These are phyloP conservation scores for Synaphobranchus kaupii DNA, from an alignment of 2,797 vertebrate genomes.

Conservation along the genomic window DNA sequence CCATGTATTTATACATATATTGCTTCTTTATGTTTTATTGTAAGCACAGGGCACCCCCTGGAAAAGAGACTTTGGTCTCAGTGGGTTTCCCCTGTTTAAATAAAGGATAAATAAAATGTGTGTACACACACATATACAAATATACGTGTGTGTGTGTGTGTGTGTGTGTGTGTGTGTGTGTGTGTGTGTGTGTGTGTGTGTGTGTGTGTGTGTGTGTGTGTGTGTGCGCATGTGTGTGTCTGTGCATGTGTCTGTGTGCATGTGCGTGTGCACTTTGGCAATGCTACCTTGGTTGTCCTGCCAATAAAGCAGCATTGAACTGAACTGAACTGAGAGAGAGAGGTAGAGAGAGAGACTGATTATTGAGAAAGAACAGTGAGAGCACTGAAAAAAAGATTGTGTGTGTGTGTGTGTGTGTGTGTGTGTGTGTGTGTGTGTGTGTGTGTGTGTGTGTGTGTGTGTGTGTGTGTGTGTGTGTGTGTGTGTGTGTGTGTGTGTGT, in stretches of 20 bases:
- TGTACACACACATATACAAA: no score
- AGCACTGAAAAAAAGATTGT: not conserved
- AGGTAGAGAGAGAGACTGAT: not conserved
- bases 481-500: conserved; percentile 28
- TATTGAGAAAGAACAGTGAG: not conserved
- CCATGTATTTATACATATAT: no score
- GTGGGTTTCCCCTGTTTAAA: no score
- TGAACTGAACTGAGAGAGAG: conserved; percentile 17
- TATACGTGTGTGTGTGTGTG: not conserved
- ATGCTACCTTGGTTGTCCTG: not conserved
- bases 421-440: conserved; percentile 28
- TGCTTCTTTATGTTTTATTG: no score
- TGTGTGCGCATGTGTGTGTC: not conserved
- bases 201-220: conserved; percentile 23
- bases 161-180: conserved; percentile 18
- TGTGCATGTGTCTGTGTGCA: not conserved
- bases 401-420: conserved; percentile 28
- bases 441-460: conserved; percentile 40
- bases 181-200: not conserved
- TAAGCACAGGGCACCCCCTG: no score
- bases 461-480: conserved; percentile 28
- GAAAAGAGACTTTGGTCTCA: no score
- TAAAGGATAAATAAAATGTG: no score
- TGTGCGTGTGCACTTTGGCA: conserved; percentile 28
- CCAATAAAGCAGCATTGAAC: not conserved